Base-by-base conservation (phyloP, 2,113 vertebrate species). In the Eclectus roratus region DNA sequence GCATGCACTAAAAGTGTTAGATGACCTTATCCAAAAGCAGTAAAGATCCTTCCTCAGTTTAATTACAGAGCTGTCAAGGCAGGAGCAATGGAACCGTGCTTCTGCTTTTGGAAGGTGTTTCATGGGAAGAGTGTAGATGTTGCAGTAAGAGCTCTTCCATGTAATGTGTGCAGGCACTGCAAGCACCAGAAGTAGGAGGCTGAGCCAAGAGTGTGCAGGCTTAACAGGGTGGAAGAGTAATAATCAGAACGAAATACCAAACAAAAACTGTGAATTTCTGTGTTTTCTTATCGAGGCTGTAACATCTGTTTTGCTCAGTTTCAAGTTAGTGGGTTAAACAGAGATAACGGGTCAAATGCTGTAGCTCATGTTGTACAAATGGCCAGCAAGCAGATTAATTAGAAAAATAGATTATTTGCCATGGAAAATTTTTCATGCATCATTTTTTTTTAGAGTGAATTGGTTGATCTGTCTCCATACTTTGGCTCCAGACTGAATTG, bases 111-210 rank as follows among this genome's bases (percentile, higher is more conserved):
- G 61, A 8, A 31, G 29, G 29, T 5, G n/a, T 69, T 35, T 18
- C 29, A 5, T 6, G n/a, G 82, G 39, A 18, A 24, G 37, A 39
- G 17, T 10, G 17, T 10, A 13, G 44, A 4, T 12, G 3, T 25
- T 8, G 41, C 0, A 3, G 33, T 16, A 16, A 33, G 49, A 35
- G 47, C 21, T 56, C 29, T 43, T 15, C 18, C 18, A 37, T 37
- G 28, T 18, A 19, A 16, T 9, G 1, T 3, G 4, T 2, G 13
- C 56, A 7, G 41, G 61, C 10, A 13, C 39, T 7, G 9, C 37
- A 5, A 24, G 52, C 28, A 10, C 61, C 2, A 5, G 8, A 15
- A 12, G n/a, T 2, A 21, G 41, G 29, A 72, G 50, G 18, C 41
- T 64, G 55, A 77, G 10, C 39, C 13, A 13, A 41, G 14, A 39